Percentiles rank a stretch among this genome's conserved stretches.
phyloP scores from a whole-genome alignment of 2,888 invertebrate genomes.

The Synergus japonicus region DNA sequence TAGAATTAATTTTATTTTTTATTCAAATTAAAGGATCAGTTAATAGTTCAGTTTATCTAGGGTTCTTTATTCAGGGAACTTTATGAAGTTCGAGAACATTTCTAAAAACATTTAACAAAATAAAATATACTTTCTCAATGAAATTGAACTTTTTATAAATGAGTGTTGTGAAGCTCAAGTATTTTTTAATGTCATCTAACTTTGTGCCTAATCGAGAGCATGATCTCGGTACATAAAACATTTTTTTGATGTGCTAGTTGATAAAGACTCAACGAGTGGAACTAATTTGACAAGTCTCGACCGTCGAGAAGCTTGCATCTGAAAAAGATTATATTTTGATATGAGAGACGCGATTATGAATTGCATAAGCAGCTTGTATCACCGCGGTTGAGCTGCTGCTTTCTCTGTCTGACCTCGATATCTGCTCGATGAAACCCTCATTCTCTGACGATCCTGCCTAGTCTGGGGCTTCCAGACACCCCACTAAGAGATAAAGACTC shows the following conservation, averaged over 20 bases:
- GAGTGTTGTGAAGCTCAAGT: not conserved
- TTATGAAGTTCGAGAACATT: not conserved
- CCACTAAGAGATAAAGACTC: constrained; percentile 6
- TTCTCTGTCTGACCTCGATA: constrained; percentile 75
- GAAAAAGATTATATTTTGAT: constrained; percentile 55
- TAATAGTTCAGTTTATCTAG: no score
- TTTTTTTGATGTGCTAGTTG: constrained; percentile 4
- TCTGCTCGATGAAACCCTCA: constrained; percentile 48
- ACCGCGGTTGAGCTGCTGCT: constrained; percentile 65
- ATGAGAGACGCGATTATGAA: constrained; percentile 65
- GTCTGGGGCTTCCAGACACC: constrained; percentile 28
- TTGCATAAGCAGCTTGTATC: constrained; percentile 71
- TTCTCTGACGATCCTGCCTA: constrained; percentile 18
- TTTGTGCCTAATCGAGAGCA: not conserved
- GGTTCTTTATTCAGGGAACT: no score
- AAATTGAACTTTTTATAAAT: not conserved
- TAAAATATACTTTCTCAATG: not conserved
- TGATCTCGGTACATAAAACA: not conserved
- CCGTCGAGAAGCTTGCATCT: constrained; percentile 29
- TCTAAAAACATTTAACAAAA: not conserved
- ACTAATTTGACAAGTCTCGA: constrained; percentile 49
- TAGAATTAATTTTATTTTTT: not conserved
- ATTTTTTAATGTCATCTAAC: not conserved
- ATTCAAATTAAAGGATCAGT: no score
- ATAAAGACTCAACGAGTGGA: constrained; percentile 10